phyloP scores from a whole-genome alignment of 2,888 invertebrate species.

The Acanthopleura granulata region DNA sequence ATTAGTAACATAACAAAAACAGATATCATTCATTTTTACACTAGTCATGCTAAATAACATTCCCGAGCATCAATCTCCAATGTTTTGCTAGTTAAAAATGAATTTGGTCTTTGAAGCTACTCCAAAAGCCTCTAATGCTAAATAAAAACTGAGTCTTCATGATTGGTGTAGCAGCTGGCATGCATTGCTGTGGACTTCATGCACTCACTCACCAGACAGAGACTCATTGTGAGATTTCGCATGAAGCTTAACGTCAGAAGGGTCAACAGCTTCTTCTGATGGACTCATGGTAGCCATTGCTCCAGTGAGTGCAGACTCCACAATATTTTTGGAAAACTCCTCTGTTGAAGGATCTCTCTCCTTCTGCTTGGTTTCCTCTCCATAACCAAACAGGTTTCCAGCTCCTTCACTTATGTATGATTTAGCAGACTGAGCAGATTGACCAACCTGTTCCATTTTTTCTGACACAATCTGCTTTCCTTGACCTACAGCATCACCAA shows the following conservation, averaged over 20 bases:
- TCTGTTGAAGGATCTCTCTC: constrained; percentile 21
- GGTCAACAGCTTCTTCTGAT: background rate
- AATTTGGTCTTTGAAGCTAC: too few species aligned
- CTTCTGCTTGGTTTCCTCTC: constrained; percentile 13
- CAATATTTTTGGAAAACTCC: constrained; percentile 13
- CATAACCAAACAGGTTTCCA: background rate
- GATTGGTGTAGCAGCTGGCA: background rate
- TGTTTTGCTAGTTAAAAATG: too few species aligned
- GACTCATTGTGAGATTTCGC: background rate
- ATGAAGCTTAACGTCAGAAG: background rate
- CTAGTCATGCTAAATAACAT: too few species aligned
- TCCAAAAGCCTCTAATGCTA: too few species aligned
- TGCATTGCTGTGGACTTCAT: background rate
- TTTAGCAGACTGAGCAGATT: background rate
- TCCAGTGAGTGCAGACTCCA: constrained; percentile 6
- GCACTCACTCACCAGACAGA: constrained; percentile 10
- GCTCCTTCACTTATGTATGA: background rate
- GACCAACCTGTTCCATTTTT: background rate
- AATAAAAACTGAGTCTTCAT: too few species aligned
- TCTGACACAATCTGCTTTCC: constrained; percentile 1
- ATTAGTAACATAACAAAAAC: too few species aligned
- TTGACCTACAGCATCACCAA: background rate
- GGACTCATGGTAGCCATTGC: background rate
- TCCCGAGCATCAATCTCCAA: too few species aligned
- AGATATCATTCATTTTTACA: too few species aligned